Base-by-base conservation (phyloP, 2,113 vertebrate species). In the Grammomys dolichurus region DNA sequence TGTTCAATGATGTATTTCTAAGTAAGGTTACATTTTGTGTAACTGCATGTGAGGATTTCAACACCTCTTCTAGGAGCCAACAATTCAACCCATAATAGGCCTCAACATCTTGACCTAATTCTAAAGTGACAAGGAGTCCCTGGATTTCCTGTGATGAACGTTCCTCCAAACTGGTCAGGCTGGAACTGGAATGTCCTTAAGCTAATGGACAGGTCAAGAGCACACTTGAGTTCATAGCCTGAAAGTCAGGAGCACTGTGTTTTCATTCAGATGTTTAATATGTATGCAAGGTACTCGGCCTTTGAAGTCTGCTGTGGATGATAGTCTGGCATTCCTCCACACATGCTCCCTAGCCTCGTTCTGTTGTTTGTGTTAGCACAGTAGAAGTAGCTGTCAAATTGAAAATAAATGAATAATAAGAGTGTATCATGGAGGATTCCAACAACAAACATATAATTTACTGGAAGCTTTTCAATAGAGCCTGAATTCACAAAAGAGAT, bases 361-460 rank as follows among this genome's bases (percentile, higher is more conserved):
- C 5, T 90, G 81, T 63, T 84, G 58, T 63, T 63, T 80, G 48
- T 67, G 11, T 97, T 92, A 86, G 2, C n/a, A 75, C 1, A 89
- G 28, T 89, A 17, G 75, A 92, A 92, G 81, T 70, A 65, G 28
- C 51, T 95, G 33, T 90, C 67, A 90, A 92, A 93, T 20, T 73
- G 81, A 73, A 96, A 96, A 78, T 94, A 93, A 95, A 86, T 95
- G 78, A 96, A 84, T 94, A 86, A 69, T 87, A 90, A 95, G 5
- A 63, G 2, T 80, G 2, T 80, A 90, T 81, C 86, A 93, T 46
- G n/a, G 26, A 28, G 6, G 28, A 95, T 40, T 90, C 28, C 43
- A 92, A 88, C 31, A 95, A 31, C 95, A 86, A 95, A 90, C 36
- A 90, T 91, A 33, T 20, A 86, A 75, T 75, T 91, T 95, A 86